Percentiles rank a stretch among this genome's conserved stretches.
Conservation (phyloP, 35 echinoderm and acorn worm genomes). For the Heliocidaris erythrogramma region DNA sequence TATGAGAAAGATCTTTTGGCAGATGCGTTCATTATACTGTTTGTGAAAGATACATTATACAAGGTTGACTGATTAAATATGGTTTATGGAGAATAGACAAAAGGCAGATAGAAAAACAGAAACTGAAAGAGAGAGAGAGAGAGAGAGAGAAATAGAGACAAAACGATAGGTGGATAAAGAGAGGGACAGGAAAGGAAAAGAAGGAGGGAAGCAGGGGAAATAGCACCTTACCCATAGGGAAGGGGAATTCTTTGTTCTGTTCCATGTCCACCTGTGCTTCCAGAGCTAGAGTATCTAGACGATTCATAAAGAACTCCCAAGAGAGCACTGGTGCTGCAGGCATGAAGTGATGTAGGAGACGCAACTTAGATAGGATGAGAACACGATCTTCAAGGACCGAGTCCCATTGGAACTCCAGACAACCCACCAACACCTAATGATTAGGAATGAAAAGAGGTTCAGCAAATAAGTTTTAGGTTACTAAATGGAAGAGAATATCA, state of each 20-base stretch:
- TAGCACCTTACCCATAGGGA: constrained; percentile 78
- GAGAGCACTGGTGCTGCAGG: constrained; percentile 63
- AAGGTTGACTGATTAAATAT: neutral
- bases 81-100: neutral
- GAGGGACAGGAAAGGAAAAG: neutral
- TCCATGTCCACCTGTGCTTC: constrained; percentile 94
- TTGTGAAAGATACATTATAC: neutral
- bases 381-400: constrained; percentile 92
- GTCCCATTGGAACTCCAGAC: constrained; percentile 98
- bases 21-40: neutral
- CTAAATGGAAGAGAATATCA: neutral
- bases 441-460: neutral
- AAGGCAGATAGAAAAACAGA: neutral
- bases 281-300: constrained; percentile 88
- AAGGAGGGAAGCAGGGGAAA: no score
- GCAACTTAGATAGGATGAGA: constrained; percentile 75
- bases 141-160: neutral
- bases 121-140: neutral
- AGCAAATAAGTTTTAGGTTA: neutral
- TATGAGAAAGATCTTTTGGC: neutral
- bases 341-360: constrained; percentile 79
- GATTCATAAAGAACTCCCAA: constrained; percentile 98
- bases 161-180: neutral
- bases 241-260: constrained; percentile 95
- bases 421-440: constrained; percentile 75